Evolutionary conservation across 2,113 vertebrate species (phyloP).

Genomic region (Oncorhynchus masou): DNA sequence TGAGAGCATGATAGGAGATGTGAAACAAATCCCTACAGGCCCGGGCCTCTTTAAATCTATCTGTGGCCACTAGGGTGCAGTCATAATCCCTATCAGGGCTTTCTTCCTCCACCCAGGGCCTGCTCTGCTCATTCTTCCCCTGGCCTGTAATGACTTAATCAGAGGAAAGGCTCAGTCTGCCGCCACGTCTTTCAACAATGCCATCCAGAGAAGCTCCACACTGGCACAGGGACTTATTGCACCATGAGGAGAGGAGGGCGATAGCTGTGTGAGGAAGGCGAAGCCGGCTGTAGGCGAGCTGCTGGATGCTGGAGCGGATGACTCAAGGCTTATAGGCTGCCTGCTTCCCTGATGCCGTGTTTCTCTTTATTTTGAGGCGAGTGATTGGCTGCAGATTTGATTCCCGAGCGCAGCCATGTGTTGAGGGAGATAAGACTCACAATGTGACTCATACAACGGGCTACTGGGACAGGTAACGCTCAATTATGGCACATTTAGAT

Average conservation of each 20-base stretch:
- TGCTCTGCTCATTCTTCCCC: neutral
- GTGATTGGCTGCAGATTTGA: constrained; percentile 26
- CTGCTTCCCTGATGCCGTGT: no score
- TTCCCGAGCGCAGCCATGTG: constrained; percentile 18
- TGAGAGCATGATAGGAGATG: constrained; percentile 33
- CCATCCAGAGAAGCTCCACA: constrained; percentile 40
- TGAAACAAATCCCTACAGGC: constrained; percentile 38
- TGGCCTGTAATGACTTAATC: constrained; percentile 58
- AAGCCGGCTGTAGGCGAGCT: no score
- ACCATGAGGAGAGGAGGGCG: neutral
- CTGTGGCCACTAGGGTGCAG: constrained; percentile 60
- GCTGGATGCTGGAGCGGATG: no score
- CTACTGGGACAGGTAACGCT: constrained; percentile 9
- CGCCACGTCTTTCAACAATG: constrained; percentile 52
- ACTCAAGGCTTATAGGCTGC: no score
- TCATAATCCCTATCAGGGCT: constrained; percentile 52
- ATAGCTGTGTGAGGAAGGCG: neutral
- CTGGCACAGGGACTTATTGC: constrained; percentile 25
- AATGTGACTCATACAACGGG: neutral
- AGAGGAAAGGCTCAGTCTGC: constrained; percentile 29
- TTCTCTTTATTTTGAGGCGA: neutral
- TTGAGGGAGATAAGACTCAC: constrained; percentile 17
- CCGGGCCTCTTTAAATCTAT: constrained; percentile 16
- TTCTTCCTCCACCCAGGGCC: constrained; percentile 13
- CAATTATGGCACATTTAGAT: constrained; percentile 17